phyloP scores from a whole-genome alignment of 1,140 invertebrate species.

The Ips typographus region DNA sequence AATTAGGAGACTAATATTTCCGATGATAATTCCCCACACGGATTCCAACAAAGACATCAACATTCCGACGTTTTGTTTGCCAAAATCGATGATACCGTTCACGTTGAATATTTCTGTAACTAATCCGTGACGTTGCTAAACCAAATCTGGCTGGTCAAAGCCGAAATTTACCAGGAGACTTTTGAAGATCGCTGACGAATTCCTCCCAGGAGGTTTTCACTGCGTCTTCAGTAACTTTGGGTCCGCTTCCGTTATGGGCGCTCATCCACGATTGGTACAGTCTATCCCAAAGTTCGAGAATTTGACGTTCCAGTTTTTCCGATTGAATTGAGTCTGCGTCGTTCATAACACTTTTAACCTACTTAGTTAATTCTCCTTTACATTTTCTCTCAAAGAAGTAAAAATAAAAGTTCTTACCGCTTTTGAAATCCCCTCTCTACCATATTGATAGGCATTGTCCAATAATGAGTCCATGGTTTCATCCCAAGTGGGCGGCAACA shows the following conservation, averaged over 20 bases:
- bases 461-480: slow-evolving; percentile 82
- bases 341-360: slow-evolving; percentile 76
- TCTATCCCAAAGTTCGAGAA: slow-evolving; percentile 90
- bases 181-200: slow-evolving; percentile 69
- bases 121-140: slow-evolving; percentile 11
- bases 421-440: slow-evolving; percentile 79
- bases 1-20: slow-evolving; percentile 90
- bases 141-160: no score
- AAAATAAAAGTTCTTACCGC: slow-evolving; percentile 60
- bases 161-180: slow-evolving; percentile 74
- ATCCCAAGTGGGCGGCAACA: slow-evolving; percentile 74
- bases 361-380: no score
- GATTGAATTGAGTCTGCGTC: slow-evolving; percentile 81
- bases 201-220: slow-evolving; percentile 70
- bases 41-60: slow-evolving; percentile 88
- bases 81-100: slow-evolving; percentile 74
- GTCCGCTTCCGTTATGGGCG: slow-evolving; percentile 62
- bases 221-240: slow-evolving; percentile 68
- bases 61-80: slow-evolving; percentile 90
- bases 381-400: not conserved
- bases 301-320: slow-evolving; percentile 84
- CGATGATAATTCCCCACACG: slow-evolving; percentile 88
- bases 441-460: slow-evolving; percentile 90
- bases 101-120: slow-evolving; percentile 70
- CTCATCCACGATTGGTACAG: slow-evolving; percentile 91